These are phyloP conservation scores for Genyomyrus donnyi DNA, from an alignment of 2,113 vertebrate genomes.

Conservation along the genomic window DNA sequence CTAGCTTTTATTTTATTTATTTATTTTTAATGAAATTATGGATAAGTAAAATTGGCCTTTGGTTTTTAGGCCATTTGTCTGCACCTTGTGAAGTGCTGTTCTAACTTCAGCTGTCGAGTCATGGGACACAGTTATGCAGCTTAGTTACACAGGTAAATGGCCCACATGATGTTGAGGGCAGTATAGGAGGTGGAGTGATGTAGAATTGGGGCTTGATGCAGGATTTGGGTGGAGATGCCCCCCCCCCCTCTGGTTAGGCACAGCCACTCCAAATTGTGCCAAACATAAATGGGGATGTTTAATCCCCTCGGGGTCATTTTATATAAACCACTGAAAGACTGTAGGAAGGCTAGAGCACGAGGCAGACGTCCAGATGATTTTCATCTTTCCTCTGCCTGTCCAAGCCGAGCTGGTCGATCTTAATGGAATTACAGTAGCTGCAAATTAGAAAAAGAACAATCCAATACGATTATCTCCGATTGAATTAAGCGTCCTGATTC, in stretches of 20 bases:
- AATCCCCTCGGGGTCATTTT: not conserved
- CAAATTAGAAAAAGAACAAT: constrained; percentile 16
- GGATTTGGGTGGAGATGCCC: not conserved
- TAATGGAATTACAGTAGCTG: constrained; percentile 8
- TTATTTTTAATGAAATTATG: not conserved
- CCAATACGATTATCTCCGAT: constrained; percentile 5
- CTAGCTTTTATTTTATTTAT: not conserved
- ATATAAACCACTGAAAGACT: not conserved
- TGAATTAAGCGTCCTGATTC: not conserved
- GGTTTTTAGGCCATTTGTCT: not conserved
- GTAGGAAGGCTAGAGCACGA: not conserved
- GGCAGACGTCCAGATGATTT: constrained; percentile 3
- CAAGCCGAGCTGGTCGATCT: not conserved
- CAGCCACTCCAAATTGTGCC: not conserved
- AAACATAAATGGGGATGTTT: not conserved
- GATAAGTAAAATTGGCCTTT: not conserved
- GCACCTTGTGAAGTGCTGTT: not conserved
- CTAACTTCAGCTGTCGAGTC: not conserved
- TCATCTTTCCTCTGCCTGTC: not conserved
- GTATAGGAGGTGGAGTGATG: not conserved
- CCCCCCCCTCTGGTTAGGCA: not conserved
- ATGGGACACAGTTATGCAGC: not conserved
- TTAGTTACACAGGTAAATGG: not conserved
- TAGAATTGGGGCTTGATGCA: not conserved
- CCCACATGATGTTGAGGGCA: not conserved